phyloP scores from a whole-genome alignment of 2,888 invertebrate species.

The Tanytarsus gracilentus region DNA sequence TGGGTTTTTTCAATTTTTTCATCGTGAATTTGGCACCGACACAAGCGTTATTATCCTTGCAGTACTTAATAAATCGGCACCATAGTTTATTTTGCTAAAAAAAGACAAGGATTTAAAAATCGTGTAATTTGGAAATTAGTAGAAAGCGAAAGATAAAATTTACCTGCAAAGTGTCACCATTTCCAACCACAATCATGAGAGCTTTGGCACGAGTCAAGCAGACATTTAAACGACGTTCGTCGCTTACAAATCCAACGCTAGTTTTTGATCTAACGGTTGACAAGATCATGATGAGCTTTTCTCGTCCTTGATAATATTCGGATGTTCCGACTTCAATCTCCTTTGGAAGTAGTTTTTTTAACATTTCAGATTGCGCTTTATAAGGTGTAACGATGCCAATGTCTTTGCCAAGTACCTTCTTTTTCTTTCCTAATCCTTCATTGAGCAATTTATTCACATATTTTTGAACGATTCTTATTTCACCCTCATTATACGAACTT shows the following conservation, averaged over 20 bases:
- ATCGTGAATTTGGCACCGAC: conserved; percentile 30
- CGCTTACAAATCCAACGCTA: background rate
- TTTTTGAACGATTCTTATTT: conserved; percentile 49
- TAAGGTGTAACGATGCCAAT: conserved; percentile 56
- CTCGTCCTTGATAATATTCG: conserved; percentile 81
- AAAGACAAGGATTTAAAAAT: background rate
- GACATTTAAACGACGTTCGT: conserved; percentile 7
- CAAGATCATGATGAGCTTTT: conserved; percentile 70
- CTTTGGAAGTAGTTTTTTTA: background rate
- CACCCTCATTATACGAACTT: conserved; percentile 52
- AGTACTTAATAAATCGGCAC: conserved; percentile 35
- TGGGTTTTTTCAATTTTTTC: background rate
- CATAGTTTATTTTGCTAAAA: conserved; percentile 32
- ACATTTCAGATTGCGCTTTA: conserved; percentile 35
- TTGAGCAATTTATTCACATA: conserved; percentile 50
- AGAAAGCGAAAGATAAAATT: conserved; percentile 23
- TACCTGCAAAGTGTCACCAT: conserved; percentile 1
- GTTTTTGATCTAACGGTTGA: conserved; percentile 61
- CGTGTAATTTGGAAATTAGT: background rate
- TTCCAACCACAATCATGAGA: conserved; percentile 5
- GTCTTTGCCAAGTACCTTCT: conserved; percentile 42
- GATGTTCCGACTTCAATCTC: conserved; percentile 68
- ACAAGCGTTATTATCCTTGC: conserved; percentile 34
- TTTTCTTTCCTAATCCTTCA: conserved; percentile 43
- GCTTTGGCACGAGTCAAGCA: conserved; percentile 9